These are phyloP conservation scores for Menidia menidia DNA, from an alignment of 2,797 vertebrate species.

Conservation along the genomic window DNA sequence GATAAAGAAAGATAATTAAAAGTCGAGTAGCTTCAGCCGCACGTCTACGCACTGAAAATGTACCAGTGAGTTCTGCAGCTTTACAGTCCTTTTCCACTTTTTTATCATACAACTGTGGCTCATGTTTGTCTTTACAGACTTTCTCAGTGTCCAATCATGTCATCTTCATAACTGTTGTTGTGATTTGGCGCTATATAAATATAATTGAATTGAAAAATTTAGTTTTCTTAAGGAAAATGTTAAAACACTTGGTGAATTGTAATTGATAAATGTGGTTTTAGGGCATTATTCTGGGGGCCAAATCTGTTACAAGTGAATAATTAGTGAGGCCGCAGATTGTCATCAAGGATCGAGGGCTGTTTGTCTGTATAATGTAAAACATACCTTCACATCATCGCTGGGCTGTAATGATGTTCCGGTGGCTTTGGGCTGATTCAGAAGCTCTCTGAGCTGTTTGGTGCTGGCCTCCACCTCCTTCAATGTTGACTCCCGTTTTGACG, in stretches of 20 bases:
- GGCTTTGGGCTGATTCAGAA: slow-evolving; percentile 71
- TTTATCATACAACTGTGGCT: too few species aligned
- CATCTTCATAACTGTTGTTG: too few species aligned
- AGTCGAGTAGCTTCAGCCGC: background rate
- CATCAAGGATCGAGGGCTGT: background rate
- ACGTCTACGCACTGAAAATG: background rate
- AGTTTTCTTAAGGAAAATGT: too few species aligned
- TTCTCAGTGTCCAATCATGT: too few species aligned
- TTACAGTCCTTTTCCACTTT: background rate
- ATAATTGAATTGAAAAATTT: too few species aligned
- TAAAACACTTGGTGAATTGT: too few species aligned
- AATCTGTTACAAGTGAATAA: too few species aligned
- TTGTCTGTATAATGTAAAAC: background rate
- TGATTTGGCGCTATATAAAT: too few species aligned
- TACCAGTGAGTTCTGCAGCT: background rate
- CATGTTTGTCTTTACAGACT: too few species aligned
- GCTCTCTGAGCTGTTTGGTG: slow-evolving; percentile 75
- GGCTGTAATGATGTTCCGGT: slow-evolving; percentile 54
- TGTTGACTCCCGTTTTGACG: slow-evolving; percentile 75
- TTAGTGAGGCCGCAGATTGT: too few species aligned
- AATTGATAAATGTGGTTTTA: too few species aligned
- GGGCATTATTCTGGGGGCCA: too few species aligned
- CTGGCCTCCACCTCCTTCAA: slow-evolving; percentile 85
- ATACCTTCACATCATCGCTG: slow-evolving; percentile 82
- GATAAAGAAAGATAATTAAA: background rate